Evolutionary conservation across 2,797 vertebrate species (phyloP).

Genomic region (Characodon lateralis): DNA sequence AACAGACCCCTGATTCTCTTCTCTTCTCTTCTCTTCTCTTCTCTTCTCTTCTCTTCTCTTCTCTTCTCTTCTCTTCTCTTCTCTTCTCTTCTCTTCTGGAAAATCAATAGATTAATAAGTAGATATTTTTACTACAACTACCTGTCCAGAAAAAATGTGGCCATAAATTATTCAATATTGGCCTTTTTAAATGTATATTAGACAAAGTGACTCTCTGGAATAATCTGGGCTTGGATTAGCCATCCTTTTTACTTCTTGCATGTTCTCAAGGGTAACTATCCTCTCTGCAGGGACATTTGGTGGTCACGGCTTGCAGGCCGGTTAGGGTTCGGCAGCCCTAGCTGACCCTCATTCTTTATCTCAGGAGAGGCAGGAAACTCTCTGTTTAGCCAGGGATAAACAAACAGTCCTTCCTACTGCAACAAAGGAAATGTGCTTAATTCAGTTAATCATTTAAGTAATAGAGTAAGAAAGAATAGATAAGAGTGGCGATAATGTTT

Average conservation of each 20-base stretch:
- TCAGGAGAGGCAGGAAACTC: constrained; percentile 30
- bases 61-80: too few species aligned
- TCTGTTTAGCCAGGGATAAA: constrained; percentile 48
- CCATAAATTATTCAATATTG: background rate
- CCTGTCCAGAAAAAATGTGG: background rate
- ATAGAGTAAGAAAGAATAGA: background rate
- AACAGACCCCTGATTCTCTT: too few species aligned
- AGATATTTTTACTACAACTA: background rate
- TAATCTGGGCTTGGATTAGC: constrained; percentile 3
- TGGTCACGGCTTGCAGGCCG: constrained; percentile 31
- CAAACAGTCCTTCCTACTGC: constrained; percentile 42
- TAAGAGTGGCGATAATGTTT: background rate
- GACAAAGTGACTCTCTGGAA: background rate
- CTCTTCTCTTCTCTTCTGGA: too few species aligned
- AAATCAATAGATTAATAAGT: background rate
- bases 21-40: too few species aligned
- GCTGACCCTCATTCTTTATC: constrained; percentile 3
- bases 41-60: too few species aligned
- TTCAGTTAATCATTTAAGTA: constrained; percentile 39
- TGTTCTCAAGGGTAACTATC: constrained; percentile 15
- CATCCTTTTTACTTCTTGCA: constrained; percentile 13
- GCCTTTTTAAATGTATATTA: background rate
- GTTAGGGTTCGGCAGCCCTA: constrained; percentile 30
- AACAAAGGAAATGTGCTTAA: constrained; percentile 31
- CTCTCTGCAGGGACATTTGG: constrained; percentile 6